Conservation (phyloP, 2,797 vertebrate genomes). For the Eospalax fontanierii region DNA sequence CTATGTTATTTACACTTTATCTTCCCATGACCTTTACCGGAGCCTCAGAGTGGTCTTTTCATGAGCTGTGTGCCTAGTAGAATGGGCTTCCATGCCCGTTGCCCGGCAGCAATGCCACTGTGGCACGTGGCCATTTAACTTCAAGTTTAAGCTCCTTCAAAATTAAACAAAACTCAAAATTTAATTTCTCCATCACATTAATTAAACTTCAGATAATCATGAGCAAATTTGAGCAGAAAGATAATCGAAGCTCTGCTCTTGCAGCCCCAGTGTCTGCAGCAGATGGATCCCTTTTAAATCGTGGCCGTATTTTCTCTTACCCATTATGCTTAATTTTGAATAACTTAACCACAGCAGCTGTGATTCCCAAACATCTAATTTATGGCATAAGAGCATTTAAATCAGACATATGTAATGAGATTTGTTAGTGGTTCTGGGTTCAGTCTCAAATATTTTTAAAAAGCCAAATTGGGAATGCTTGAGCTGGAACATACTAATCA, state of each 20-base stretch:
- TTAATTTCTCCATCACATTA: not conserved
- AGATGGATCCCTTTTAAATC: not conserved
- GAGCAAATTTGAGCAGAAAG: not conserved
- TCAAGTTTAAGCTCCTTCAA: not conserved
- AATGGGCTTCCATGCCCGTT: not conserved
- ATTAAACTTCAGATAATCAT: not conserved
- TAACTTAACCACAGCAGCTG: not conserved
- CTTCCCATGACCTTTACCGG: slow-evolving; percentile 16
- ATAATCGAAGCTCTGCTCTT: not conserved
- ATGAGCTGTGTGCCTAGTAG: not conserved
- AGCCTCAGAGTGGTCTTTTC: not conserved
- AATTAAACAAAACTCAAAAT: slow-evolving; percentile 47
- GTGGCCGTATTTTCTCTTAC: not conserved
- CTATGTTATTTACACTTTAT: not conserved
- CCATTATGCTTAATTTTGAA: not conserved
- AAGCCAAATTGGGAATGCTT: not conserved
- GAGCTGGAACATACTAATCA: not conserved
- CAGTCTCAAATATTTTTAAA: not conserved
- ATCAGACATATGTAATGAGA: not conserved
- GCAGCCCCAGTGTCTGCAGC: not conserved
- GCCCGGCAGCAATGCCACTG: not conserved
- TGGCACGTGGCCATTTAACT: not conserved
- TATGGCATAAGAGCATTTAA: not conserved
- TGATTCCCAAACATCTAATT: not conserved
- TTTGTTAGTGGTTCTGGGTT: not conserved